Percentiles rank a stretch among this genome's conserved stretches.
Evolutionary conservation across 2,888 invertebrate species (phyloP).

Genomic region (Tiliacea aurago): DNA sequence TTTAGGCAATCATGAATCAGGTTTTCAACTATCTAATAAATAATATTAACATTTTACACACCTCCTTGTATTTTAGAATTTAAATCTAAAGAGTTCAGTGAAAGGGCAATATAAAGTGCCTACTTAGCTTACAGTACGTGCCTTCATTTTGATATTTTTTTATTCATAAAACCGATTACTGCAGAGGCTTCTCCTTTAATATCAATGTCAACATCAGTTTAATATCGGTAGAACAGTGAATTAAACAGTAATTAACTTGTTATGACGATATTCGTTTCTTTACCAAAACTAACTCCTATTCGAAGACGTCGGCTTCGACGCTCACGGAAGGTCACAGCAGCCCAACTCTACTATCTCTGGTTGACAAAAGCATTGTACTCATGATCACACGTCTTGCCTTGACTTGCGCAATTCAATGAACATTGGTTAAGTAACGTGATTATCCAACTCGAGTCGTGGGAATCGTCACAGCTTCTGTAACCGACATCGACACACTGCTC

Average conservation of each 20-base stretch:
- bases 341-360: conserved; percentile 58
- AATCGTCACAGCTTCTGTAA: conserved; percentile 75
- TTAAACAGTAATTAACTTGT: background rate
- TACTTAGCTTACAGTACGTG: background rate
- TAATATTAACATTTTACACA: background rate
- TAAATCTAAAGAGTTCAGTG: background rate
- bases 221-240: background rate
- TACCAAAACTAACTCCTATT: background rate
- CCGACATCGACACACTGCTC: conserved; percentile 55
- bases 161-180: background rate
- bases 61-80: background rate
- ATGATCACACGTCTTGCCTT: conserved; percentile 75
- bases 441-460: conserved; percentile 86
- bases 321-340: conserved; percentile 58
- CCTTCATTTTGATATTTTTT: background rate
- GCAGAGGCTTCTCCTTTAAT: background rate
- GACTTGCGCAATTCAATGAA: conserved; percentile 84
- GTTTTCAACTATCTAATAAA: background rate
- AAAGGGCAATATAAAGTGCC: background rate
- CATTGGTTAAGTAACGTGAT: conserved; percentile 85
- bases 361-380: conserved; percentile 73
- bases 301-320: background rate
- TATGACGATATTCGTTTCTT: background rate
- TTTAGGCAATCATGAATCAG: background rate
- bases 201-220: background rate